phyloP scores from a whole-genome alignment of 1,140 invertebrate genomes.

The Drosophila bocki region DNA sequence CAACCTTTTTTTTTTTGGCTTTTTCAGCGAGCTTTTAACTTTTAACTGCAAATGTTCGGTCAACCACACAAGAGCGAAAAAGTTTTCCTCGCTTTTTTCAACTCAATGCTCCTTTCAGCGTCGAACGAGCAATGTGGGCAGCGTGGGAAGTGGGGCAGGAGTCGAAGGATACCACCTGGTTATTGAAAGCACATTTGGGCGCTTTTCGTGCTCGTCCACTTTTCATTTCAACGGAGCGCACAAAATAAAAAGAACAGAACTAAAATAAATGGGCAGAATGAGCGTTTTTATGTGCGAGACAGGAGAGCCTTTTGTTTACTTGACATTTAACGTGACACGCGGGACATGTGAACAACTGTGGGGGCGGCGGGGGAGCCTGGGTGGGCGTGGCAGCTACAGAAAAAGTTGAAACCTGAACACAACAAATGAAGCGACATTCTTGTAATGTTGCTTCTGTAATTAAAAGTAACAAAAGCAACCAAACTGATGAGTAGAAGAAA shows the following conservation, averaged over 20 bases:
- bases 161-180: slow-evolving; percentile 51
- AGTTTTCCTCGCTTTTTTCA: slow-evolving; percentile 31
- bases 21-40: slow-evolving; percentile 43
- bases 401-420: slow-evolving; percentile 45
- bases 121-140: neutral
- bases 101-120: slow-evolving; percentile 32
- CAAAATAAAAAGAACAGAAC: slow-evolving; percentile 22
- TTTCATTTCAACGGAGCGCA: slow-evolving; percentile 56
- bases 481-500: slow-evolving; percentile 41
- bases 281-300: slow-evolving; percentile 53
- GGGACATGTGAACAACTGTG: slow-evolving; percentile 63
- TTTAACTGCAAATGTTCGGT: slow-evolving; percentile 58
- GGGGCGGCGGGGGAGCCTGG: neutral
- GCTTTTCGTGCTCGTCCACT: slow-evolving; percentile 48
- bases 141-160: slow-evolving; percentile 13
- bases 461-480: slow-evolving; percentile 67
- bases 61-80: slow-evolving; percentile 55
- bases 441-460: slow-evolving; percentile 74
- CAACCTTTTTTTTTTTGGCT: slow-evolving; percentile 13
- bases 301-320: slow-evolving; percentile 72
- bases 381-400: slow-evolving; percentile 32
- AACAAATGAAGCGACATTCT: slow-evolving; percentile 63
- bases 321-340: slow-evolving; percentile 78
- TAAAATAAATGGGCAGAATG: slow-evolving; percentile 75
- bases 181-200: slow-evolving; percentile 61